Conservation (phyloP, 2,113 vertebrate species). For the Acanthisitta chloris region DNA sequence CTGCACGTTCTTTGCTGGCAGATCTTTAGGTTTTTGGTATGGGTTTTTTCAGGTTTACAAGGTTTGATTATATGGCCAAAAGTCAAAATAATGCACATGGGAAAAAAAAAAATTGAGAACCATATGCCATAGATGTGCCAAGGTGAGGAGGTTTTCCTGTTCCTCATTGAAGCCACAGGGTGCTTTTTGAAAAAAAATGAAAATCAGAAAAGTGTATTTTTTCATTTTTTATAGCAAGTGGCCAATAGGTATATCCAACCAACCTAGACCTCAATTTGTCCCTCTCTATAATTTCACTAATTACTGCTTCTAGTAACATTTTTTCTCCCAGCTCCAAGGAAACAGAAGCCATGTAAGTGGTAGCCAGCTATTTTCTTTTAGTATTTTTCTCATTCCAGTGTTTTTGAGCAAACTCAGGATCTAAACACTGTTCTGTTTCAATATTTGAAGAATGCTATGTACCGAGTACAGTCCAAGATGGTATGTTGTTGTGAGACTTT, state of each 20-base stretch:
- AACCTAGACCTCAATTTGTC: neutral
- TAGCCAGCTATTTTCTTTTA: constrained; percentile 3
- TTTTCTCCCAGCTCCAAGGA: neutral
- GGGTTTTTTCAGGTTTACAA: neutral
- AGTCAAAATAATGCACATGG: constrained; percentile 51
- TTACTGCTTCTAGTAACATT: constrained; percentile 17
- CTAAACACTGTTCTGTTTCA: constrained; percentile 40
- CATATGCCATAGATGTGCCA: neutral
- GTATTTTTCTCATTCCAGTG: constrained; percentile 16
- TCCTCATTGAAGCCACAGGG: constrained; percentile 23
- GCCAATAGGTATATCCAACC: neutral
- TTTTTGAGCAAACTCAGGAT: neutral
- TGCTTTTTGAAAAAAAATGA: neutral
- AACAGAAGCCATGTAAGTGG: neutral
- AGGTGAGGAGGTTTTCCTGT: constrained; percentile 25
- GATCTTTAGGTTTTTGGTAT: neutral
- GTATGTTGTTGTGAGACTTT: neutral
- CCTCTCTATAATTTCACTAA: constrained; percentile 39
- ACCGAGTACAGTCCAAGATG: neutral
- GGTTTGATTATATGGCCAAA: constrained; percentile 34
- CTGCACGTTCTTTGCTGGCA: constrained; percentile 53
- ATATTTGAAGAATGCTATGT: constrained; percentile 28
- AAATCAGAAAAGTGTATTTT: neutral
- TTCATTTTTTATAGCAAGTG: neutral
- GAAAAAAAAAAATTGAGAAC: neutral